Conservation (phyloP, 1,140 invertebrate genomes). For the Mizuhopecten yessoensis region DNA sequence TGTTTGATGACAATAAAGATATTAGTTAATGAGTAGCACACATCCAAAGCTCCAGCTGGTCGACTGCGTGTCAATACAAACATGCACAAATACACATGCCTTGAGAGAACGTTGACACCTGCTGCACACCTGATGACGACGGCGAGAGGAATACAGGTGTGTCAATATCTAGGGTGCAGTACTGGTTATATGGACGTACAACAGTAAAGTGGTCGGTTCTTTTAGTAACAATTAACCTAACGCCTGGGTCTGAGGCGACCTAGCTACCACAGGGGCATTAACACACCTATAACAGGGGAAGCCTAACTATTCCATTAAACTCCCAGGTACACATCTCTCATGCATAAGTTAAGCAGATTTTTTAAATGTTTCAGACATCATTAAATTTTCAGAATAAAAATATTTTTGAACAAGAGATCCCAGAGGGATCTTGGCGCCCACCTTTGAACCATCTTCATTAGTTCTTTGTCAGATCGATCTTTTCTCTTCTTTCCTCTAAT, state of each 20-base stretch:
- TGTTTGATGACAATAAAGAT: background rate
- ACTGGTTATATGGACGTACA: constrained; percentile 21
- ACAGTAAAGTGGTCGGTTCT: background rate
- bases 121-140: background rate
- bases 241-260: no score
- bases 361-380: background rate
- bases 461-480: no score
- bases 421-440: no score
- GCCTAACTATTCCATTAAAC: no score
- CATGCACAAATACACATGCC: constrained; percentile 14
- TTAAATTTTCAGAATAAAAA: no score
- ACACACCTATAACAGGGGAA: no score
- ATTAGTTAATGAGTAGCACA: background rate
- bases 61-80: background rate
- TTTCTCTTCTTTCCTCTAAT: no score
- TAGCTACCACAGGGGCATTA: no score
- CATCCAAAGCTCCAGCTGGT: background rate
- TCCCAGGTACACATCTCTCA: background rate
- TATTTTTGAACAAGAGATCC: no score
- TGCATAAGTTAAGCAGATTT: background rate
- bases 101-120: background rate
- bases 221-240: no score
- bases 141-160: background rate
- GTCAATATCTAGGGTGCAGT: constrained; percentile 20
- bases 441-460: no score